Evolutionary conservation across 2,113 vertebrate genomes (phyloP), one percentile per base, ranked within the genome.

Genomic region (Pluvianellus socialis): DNA sequence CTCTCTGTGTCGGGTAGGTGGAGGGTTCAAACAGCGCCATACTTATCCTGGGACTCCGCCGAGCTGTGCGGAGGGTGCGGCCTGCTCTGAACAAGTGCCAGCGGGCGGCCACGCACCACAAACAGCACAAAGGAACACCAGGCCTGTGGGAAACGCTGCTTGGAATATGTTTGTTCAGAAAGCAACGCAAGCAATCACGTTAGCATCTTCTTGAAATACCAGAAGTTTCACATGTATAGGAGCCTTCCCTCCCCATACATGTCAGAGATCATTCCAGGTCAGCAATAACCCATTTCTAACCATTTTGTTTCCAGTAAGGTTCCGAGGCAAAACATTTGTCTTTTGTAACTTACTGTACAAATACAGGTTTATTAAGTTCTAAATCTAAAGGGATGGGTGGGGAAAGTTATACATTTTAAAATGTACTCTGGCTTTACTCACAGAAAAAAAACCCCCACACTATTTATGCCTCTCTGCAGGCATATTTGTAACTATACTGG

Each of bases 171-270:
- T 90, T 96, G 79, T 94, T 91, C 88, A 92, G 71, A 88, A 87
- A 90, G 92, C 42, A 49, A 53, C 28, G 80, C 71, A 86, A 96
- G 76, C 79, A 84, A 88, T 90, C 82, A 61, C 80, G 92, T 89
- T 91, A 90, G 79, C 65, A 86, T 90, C 81, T 61, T 89, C 74
- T 76, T 91, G 91, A 94, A 96, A 93, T 80, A 95, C 77, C 82
- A 66, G 45, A 92, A 94, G 74, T 94, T 95, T 95, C 92, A 95
- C 32, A 45, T 73, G 68, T 22, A 67, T 28, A 45, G 62, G 47
- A 85, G 85, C 70, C 66, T 92, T 87, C 79, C 73, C 45, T 94
- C 68, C 53, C 50, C 11, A 30, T 62, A 59, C 26, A 30, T 32
- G 63, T 75, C 86, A 77, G 94, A 81, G 75, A 85, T 85, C 92